Evolutionary conservation across 2,888 invertebrate genomes (phyloP).

Genomic region (Heteromurus nitidus): DNA sequence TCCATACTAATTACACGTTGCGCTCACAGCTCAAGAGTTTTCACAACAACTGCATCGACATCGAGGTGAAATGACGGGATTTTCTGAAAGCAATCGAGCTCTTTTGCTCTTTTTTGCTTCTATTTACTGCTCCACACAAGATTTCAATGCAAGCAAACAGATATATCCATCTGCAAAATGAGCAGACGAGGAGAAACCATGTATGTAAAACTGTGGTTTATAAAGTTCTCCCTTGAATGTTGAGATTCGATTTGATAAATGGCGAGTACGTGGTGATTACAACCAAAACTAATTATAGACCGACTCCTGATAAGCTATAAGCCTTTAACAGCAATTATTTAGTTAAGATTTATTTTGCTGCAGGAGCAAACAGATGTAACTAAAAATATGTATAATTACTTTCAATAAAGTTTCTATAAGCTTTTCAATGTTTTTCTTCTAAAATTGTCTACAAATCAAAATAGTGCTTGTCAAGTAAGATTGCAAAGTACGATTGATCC

Average conservation of each 20-base stretch:
- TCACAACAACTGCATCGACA: slow-evolving; percentile 11
- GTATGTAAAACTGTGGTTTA: no score
- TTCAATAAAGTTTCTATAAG: slow-evolving; percentile 10
- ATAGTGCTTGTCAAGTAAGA: slow-evolving; percentile 36
- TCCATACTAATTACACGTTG: slow-evolving; percentile 55
- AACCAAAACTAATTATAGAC: slow-evolving; percentile 49
- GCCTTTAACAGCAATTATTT: slow-evolving; percentile 1
- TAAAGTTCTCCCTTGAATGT: no score
- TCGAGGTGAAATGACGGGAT: no score
- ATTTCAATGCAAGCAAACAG: no score
- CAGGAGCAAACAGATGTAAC: not conserved
- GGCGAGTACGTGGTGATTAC: slow-evolving; percentile 58
- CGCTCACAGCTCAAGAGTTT: not conserved
- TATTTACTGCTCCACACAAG: no score
- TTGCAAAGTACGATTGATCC: not conserved
- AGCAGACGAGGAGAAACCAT: no score
- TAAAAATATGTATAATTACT: not conserved
- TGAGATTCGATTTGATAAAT: no score
- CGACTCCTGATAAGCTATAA: slow-evolving; percentile 56
- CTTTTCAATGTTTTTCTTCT: no score
- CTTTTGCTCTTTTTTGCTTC: no score
- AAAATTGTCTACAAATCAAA: slow-evolving; percentile 53
- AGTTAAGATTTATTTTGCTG: not conserved
- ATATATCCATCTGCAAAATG: no score
- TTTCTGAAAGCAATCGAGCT: no score